Base-by-base conservation (phyloP, 2,888 invertebrate species). In the Anorthoa munda region DNA sequence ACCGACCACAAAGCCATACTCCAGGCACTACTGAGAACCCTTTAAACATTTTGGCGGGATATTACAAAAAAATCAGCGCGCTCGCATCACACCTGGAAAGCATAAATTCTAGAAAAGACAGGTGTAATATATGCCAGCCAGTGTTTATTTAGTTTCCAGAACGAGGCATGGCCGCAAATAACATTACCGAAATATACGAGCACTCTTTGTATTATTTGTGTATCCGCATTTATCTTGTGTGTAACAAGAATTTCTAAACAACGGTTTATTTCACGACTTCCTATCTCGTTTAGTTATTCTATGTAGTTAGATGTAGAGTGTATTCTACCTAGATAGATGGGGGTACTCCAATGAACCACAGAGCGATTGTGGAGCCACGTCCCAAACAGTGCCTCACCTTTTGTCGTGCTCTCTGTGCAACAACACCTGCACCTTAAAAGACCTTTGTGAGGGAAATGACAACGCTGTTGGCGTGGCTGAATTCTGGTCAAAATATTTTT, bases 161-260 rank as follows among this genome's bases (percentile, higher is more conserved):
- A 66, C 59, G 61, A 76, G 70, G n/a, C 61, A 68, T 55, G 67
- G 64, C 64, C 23, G 46, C 66, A 65, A 58, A 66, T 64, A 65
- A 66, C 63, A 56, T 55, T 55, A 82, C 58, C 45, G 55, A 66
- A 72, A 82, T 78, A 71, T 64, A 82, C 55, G 71, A 66, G 21
- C 31, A 66, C 45, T 66, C 56, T 66, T 67, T 66, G 23, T 50
- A 63, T 68, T 72, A 72, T 67, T 83, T 79, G 51, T 72, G 69
- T 58, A 56, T 60, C 53, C 55, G 13, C 51, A 72, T 77, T 63
- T 72, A 83, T 80, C 66, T 80, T 82, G 76, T 39, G 23, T 26
- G 39, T 55, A 53, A 48, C 65, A 59, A 70, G 56, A 75, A 68
- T 67, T 55, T n/a, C 26, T 72, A 69, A 66, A 69, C 59, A 75